Evolutionary conservation across 2,797 vertebrate genomes (phyloP), one percentile per base, ranked within the genome.

Genomic region (Leptoclinus maculatus): DNA sequence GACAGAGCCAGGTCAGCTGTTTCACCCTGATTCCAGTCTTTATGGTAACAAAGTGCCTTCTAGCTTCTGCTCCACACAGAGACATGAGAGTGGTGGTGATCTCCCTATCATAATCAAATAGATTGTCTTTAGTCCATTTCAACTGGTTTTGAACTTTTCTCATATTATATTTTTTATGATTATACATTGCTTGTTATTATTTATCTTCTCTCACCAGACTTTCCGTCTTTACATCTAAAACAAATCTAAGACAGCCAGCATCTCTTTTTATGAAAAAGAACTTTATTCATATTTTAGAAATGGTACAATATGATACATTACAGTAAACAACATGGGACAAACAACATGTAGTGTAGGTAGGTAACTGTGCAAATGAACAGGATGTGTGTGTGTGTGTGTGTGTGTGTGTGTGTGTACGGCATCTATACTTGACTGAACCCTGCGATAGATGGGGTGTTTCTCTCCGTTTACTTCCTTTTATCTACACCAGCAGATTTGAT

Each of bases 301-400:
- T 89, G 90, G 87, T 94, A 94, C 91, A 91, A 89, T 91, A 93
- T 91, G 83, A 88, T 91, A 95, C 92, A 93, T 85, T 89, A 91
- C 87, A 91, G 83, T 83, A 91, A 90, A 94, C 85, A 91, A 93
- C 88, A 89, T 87, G 87, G 83, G 85, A 92, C 87, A 87, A 91
- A 88, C 89, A 91, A 90, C 91, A 91, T 89, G 89, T 92, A 91
- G 80, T 88, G 90, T 90, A 85, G 89, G 88, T 90, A 91, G 87
- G 80, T 69, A 86, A 88, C 59, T 95, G 94, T 95, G 93, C 93
- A 95, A 93, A 87, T 79, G 69, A 89, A 86, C 90, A 89, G 75
- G 79, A 56, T 80, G 69, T 81, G 65, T 77, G 60, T 69, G 34
- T 36, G 29, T n/a, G 25, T 71, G 68, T 78, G 62, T 70, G 25